Conservation (phyloP, 2,888 invertebrate genomes). For the Cryptus armator region DNA sequence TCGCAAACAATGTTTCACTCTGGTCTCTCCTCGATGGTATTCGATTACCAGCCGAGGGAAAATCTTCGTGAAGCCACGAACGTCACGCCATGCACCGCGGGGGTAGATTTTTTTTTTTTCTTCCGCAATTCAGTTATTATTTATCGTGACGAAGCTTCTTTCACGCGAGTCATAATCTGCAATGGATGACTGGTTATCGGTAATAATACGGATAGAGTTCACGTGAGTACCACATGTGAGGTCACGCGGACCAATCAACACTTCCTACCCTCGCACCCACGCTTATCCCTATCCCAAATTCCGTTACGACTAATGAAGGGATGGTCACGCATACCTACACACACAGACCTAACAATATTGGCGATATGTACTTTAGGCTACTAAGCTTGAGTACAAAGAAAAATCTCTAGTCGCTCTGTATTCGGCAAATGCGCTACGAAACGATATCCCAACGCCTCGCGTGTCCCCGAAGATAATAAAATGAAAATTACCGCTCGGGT, state of each 20-base stretch:
- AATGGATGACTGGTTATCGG: background rate
- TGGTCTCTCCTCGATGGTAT: background rate
- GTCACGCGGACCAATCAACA: background rate
- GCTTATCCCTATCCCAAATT: background rate
- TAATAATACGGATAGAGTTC: background rate
- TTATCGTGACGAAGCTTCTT: constrained; percentile 19
- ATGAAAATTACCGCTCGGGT: constrained; percentile 53
- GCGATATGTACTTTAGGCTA: no score
- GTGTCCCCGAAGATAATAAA: constrained; percentile 53
- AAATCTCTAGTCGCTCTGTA: constrained; percentile 33
- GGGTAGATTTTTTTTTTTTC: background rate
- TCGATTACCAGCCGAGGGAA: constrained; percentile 8
- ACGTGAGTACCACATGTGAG: background rate
- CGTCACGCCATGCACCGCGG: constrained; percentile 5
- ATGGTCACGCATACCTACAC: background rate
- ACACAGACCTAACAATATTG: background rate
- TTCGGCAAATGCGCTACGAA: constrained; percentile 16
- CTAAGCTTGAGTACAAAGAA: constrained; percentile 12
- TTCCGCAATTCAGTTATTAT: background rate
- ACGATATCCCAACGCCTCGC: constrained; percentile 26
- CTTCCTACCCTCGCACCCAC: background rate
- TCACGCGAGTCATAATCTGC: constrained; percentile 9
- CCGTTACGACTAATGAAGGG: background rate
- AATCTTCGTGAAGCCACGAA: background rate
- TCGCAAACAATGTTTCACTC: constrained; percentile 11